Evolutionary conservation across 2,113 vertebrate species (phyloP).

Genomic region (Corythornis cristatus): DNA sequence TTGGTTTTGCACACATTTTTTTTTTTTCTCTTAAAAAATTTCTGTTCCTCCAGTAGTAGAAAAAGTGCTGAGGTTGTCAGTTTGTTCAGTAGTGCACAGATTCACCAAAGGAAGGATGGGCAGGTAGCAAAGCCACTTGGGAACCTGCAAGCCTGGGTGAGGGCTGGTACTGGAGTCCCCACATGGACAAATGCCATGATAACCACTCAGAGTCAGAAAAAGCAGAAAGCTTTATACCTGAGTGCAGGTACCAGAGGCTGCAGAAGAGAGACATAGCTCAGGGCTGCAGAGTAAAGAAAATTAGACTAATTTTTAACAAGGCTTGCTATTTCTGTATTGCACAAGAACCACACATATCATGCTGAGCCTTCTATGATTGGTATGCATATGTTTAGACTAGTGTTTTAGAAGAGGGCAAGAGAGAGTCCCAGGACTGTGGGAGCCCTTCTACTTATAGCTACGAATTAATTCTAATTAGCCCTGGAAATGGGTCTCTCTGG

Average conservation of each 20-base stretch:
- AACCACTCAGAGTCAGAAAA: neutral
- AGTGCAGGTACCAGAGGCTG: neutral
- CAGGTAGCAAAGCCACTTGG: neutral
- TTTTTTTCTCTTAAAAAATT: neutral
- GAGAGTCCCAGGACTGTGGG: conserved; percentile 45
- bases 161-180: neutral
- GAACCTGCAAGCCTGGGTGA: neutral
- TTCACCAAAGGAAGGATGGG: neutral
- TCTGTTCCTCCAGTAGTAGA: neutral
- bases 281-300: neutral
- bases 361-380: conserved; percentile 11
- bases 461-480: conserved; percentile 63
- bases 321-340: conserved; percentile 47
- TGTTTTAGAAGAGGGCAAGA: conserved; percentile 28
- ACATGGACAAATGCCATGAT: accelerated
- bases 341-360: conserved; percentile 35
- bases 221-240: neutral
- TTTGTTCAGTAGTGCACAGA: accelerated
- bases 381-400: conserved; percentile 48
- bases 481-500: neutral
- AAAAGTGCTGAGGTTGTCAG: neutral
- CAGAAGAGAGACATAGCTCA: neutral
- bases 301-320: conserved; percentile 38
- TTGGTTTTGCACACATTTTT: neutral
- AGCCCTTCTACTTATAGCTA: conserved; percentile 46